Conservation (phyloP, 2,113 vertebrate species). For the Dipodomys merriami region DNA sequence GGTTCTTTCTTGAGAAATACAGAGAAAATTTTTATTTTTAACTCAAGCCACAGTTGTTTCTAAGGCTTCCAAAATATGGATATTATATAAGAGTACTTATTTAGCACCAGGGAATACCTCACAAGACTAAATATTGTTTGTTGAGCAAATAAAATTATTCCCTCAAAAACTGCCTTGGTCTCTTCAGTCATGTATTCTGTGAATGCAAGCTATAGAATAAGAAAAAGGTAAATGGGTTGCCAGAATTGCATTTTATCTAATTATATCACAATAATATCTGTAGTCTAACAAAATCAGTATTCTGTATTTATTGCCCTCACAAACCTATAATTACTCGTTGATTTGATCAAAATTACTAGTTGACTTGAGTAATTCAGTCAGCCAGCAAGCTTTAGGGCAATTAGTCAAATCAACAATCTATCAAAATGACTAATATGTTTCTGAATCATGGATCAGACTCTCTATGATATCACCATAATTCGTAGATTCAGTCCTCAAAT, state of each 20-base stretch:
- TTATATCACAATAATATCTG: conserved; percentile 58
- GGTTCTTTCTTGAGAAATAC: no score
- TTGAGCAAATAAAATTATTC: not conserved
- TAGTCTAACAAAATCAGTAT: conserved; percentile 65
- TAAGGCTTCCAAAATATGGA: not conserved
- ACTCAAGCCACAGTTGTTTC: no score
- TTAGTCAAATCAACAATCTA: conserved; percentile 70
- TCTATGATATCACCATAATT: not conserved
- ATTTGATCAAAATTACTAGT: conserved; percentile 74
- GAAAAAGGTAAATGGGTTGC: not conserved
- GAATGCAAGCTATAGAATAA: not conserved
- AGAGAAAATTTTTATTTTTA: no score
- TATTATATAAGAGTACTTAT: not conserved
- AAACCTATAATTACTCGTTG: conserved; percentile 73
- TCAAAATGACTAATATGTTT: conserved; percentile 59
- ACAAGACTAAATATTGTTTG: not conserved
- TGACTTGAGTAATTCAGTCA: conserved; percentile 67
- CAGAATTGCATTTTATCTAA: conserved; percentile 16
- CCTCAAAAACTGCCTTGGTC: not conserved
- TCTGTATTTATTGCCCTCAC: conserved; percentile 70
- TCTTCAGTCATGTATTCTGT: not conserved
- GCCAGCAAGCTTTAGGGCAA: conserved; percentile 65
- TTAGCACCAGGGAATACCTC: not conserved
- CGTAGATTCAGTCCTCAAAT: conserved; percentile 39
- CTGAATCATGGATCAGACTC: conserved; percentile 34